phyloP scores from a whole-genome alignment of 1,140 invertebrate species.

The Drosophila melanogaster region DNA sequence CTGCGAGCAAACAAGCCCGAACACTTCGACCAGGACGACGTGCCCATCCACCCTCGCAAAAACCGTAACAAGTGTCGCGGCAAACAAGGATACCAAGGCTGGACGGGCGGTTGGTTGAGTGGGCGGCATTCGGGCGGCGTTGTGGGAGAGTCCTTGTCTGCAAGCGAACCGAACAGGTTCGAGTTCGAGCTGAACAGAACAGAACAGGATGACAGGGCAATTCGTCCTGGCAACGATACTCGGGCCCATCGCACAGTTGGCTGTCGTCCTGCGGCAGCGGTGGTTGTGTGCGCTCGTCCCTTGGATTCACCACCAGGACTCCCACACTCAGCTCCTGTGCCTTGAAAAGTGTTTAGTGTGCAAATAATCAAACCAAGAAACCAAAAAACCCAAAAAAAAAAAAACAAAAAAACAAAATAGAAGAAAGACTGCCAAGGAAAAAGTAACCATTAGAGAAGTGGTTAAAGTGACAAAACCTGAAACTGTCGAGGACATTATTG shows the following conservation, averaged over 20 bases:
- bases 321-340: conserved; percentile 34
- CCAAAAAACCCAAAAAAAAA: not conserved
- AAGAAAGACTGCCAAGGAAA: conserved; percentile 1
- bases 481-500: conserved; percentile 42
- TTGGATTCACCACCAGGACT: conserved; percentile 28
- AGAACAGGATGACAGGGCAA: conserved; percentile 6
- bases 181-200: conserved; percentile 30
- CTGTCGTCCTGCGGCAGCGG: conserved; percentile 77
- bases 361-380: conserved; percentile 9
- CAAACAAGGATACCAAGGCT: conserved; percentile 54
- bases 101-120: conserved; percentile 4
- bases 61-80: conserved; percentile 75
- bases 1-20: conserved; percentile 52
- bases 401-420: conserved; percentile 1
- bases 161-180: conserved; percentile 56
- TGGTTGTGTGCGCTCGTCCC: conserved; percentile 75
- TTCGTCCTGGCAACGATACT: conserved; percentile 23
- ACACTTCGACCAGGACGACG: conserved; percentile 25
- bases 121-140: not conserved
- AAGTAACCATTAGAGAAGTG: conserved; percentile 11
- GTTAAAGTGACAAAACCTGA: conserved; percentile 38
- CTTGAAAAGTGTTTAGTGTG: conserved; percentile 46
- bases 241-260: conserved; percentile 69
- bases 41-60: conserved; percentile 7
- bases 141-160: conserved; percentile 14